A percentile compares a stretch with the other conserved stretches of the same genome.
phyloP scores from a whole-genome alignment of 2,797 vertebrate species.

The Coreius guichenoti region DNA sequence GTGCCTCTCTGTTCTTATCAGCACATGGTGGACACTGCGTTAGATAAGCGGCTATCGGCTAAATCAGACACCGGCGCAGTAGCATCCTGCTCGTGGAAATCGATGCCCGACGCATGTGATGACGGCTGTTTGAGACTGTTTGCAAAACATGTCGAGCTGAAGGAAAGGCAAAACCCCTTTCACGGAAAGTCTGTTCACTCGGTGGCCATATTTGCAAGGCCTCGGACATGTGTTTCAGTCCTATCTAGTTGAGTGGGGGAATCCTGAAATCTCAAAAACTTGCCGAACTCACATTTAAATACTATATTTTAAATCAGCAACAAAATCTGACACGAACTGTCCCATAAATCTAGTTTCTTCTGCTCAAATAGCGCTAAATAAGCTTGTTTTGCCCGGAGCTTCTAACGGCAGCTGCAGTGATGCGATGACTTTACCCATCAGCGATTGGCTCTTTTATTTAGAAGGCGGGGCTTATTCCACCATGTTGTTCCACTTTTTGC shows the following conservation, averaged over 20 bases:
- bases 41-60: constrained; percentile 63
- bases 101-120: constrained; percentile 56
- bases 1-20: constrained; percentile 60
- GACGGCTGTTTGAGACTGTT: neutral
- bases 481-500: too few species aligned
- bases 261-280: neutral
- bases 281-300: neutral
- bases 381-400: neutral
- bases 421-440: neutral
- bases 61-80: constrained; percentile 54
- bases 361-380: neutral
- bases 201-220: too few species aligned
- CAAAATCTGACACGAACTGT: neutral
- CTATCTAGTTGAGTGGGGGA: neutral
- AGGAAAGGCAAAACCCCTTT: neutral
- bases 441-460: neutral
- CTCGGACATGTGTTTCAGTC: too few species aligned
- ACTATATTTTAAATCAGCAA: neutral
- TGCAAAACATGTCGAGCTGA: neutral
- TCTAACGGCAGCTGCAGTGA: too few species aligned
- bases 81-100: constrained; percentile 63
- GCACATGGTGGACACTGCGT: constrained; percentile 57
- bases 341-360: neutral
- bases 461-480: neutral
- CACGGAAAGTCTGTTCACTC: too few species aligned